These are phyloP conservation scores for Thysanoteuthis rhombus DNA, from an alignment of 2,888 invertebrate genomes.

Conservation along the genomic window DNA sequence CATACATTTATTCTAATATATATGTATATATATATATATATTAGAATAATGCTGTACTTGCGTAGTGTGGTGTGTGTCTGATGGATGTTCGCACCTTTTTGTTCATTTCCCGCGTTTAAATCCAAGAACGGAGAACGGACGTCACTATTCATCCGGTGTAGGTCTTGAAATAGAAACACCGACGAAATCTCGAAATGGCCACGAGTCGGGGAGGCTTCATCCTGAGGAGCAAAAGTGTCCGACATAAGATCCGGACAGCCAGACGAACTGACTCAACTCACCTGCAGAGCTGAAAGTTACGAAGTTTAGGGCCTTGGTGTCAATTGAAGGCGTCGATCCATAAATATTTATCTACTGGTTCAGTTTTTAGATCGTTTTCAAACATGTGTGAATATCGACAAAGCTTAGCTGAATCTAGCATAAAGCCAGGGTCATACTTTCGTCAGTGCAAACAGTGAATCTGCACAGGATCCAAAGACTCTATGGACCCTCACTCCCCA, in stretches of 20 bases:
- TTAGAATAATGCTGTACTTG: too few relatives aligned
- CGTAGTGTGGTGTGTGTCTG: too few relatives aligned
- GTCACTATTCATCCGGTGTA: neutral
- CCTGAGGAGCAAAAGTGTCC: neutral
- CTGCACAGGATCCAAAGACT: too few relatives aligned
- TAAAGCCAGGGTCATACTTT: too few relatives aligned
- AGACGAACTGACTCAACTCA: neutral
- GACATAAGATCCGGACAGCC: neutral
- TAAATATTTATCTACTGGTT: neutral
- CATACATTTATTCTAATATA: too few relatives aligned
- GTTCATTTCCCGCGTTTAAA: neutral
- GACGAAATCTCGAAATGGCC: slow-evolving; percentile 12
- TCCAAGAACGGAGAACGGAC: neutral
- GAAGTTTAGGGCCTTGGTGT: neutral
- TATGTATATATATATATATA: too few relatives aligned
- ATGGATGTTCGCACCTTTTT: neutral
- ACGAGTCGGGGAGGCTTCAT: neutral
- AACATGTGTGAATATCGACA: neutral
- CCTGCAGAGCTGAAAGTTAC: neutral
- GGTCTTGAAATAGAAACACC: neutral
- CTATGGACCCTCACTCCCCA: too few relatives aligned
- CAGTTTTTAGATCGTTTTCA: neutral
- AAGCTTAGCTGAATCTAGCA: too few relatives aligned
- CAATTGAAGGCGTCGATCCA: neutral
- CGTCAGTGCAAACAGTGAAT: too few relatives aligned